Conservation (phyloP, 2,113 vertebrate genomes). For the Cricetomys ansorgei region DNA sequence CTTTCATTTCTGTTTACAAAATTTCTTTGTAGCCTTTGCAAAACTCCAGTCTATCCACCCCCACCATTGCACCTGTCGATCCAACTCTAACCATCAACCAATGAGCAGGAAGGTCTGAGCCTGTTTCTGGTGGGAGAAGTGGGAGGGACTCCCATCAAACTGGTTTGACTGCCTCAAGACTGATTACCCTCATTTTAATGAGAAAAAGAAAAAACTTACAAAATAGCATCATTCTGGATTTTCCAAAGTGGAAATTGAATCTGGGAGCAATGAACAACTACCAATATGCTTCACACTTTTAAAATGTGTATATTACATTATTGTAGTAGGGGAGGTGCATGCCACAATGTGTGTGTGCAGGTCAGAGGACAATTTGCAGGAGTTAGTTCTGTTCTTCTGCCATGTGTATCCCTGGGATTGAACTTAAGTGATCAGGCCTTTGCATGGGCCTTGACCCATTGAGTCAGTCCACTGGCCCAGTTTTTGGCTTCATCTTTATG, state of each 20-base stretch:
- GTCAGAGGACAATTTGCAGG: neutral
- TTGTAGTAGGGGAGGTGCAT: neutral
- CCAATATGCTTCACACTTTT: neutral
- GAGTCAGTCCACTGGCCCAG: neutral
- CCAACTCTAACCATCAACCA: neutral
- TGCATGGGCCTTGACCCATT: neutral
- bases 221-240: neutral
- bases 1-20: conserved; percentile 69
- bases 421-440: neutral
- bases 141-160: conserved; percentile 63
- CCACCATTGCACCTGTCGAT: conserved; percentile 8
- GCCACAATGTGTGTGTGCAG: too few relatives aligned
- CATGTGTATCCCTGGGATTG: neutral
- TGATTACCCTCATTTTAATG: conserved; percentile 20
- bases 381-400: neutral
- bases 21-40: conserved; percentile 42
- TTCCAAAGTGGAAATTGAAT: conserved; percentile 21
- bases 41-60: neutral
- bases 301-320: neutral
- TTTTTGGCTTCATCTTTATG: neutral
- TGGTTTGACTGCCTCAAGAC: conserved; percentile 64
- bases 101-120: neutral
- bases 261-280: neutral
- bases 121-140: conserved; percentile 26
- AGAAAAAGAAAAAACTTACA: neutral